phyloP scores from a whole-genome alignment of 1,140 invertebrate genomes.

The Drosophila pruinosa region DNA sequence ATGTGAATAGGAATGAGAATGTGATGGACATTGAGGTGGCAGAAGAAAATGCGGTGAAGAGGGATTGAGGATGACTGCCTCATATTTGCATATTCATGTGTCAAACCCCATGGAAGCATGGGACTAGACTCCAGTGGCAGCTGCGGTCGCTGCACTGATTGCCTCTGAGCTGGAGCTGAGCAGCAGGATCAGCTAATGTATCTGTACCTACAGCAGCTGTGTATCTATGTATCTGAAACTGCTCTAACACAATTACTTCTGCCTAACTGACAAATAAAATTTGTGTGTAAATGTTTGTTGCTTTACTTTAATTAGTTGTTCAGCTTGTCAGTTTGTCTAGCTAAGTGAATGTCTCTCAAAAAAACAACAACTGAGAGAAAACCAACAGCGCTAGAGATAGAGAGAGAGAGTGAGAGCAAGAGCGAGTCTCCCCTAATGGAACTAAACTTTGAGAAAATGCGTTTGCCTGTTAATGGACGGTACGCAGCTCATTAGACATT shows the following conservation, averaged over 20 bases:
- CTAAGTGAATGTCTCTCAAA: conserved; percentile 61
- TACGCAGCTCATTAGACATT: conserved; percentile 76
- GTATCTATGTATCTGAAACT: conserved; percentile 8
- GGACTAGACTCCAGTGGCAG: background rate
- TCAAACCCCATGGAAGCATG: conserved; percentile 13
- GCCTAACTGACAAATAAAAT: conserved; percentile 64
- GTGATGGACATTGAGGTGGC: background rate
- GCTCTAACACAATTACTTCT: conserved; percentile 58
- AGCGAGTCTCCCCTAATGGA: conserved; percentile 53
- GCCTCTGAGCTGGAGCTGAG: background rate
- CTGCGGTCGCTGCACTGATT: conserved; percentile 27
- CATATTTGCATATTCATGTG: conserved; percentile 79
- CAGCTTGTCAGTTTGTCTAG: conserved; percentile 29
- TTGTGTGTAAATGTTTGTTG: conserved; percentile 60
- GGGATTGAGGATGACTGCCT: conserved; percentile 27
- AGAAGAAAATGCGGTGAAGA: conserved; percentile 14
- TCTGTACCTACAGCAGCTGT: background rate
- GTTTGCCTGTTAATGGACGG: conserved; percentile 72
- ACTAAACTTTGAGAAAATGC: conserved; percentile 74
- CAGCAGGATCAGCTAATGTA: conserved; percentile 13
- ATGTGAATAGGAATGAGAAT: background rate
- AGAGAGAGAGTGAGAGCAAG: conserved; percentile 3
- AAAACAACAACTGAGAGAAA: too few relatives aligned
- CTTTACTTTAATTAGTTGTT: conserved; percentile 77
- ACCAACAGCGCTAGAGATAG: too few relatives aligned